Conservation (phyloP, 2,888 invertebrate genomes). For the Caenorhabditis sp. region DNA sequence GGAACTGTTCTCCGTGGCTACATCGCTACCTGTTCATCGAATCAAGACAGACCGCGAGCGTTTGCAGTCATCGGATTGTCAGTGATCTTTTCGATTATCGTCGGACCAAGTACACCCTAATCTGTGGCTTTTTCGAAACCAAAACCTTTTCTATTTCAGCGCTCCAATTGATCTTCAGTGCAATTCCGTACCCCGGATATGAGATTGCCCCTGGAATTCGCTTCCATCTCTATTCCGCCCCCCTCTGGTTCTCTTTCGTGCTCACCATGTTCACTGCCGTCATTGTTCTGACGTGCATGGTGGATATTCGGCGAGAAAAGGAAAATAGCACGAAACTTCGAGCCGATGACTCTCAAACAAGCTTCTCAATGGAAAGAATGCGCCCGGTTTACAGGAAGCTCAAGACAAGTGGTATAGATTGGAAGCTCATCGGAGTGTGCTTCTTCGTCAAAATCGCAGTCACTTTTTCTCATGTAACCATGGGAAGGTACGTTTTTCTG, state of each 20-base stretch:
- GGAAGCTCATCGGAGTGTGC: conserved; percentile 34
- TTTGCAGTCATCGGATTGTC: conserved; percentile 32
- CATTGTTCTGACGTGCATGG: conserved; percentile 16
- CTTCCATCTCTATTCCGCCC: conserved; percentile 32
- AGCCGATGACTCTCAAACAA: not conserved
- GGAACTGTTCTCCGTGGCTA: conserved; percentile 37
- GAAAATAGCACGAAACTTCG: not conserved
- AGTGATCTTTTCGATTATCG: conserved; percentile 21
- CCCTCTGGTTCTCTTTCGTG: conserved; percentile 33
- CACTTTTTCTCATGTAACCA: conserved; percentile 14
- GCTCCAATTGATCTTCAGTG: conserved; percentile 59
- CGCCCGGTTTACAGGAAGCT: not conserved
- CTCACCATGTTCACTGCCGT: conserved; percentile 15
- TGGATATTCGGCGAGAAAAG: conserved; percentile 6
- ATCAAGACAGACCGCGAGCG: conserved; percentile 22
- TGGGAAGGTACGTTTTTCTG: conserved; percentile 12
- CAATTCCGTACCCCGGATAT: conserved; percentile 60
- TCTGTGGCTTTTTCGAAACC: not conserved
- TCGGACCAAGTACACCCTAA: conserved; percentile 25
- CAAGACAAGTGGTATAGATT: conserved; percentile 14
- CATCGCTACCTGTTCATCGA: conserved; percentile 19
- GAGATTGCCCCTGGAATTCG: conserved; percentile 44
- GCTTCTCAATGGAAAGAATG: conserved; percentile 11
- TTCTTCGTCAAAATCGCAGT: conserved; percentile 30
- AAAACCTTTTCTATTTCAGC: conserved; percentile 39